Evolutionary conservation across 2,888 invertebrate species (phyloP).

Genomic region (Sesamia inferens): DNA sequence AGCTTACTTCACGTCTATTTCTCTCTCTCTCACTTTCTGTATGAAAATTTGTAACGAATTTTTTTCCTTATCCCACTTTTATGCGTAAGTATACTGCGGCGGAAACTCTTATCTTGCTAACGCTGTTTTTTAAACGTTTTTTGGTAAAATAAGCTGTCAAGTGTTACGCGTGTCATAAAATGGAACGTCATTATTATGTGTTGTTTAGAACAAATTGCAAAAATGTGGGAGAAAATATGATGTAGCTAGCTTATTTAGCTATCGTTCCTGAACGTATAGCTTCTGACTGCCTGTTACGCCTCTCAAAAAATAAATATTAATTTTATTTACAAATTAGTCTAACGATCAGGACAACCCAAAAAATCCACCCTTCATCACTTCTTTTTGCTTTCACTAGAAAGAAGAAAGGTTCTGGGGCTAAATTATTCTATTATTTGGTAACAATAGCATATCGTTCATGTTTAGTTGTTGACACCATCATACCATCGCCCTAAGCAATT

Average conservation of each 20-base stretch:
- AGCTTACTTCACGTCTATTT: too few species aligned
- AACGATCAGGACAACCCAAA: too few species aligned
- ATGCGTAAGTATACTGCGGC: slow-evolving; percentile 30
- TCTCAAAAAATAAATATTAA: neutral
- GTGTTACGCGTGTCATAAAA: slow-evolving; percentile 46
- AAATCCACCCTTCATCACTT: too few species aligned
- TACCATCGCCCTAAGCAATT: too few species aligned
- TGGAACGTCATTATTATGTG: slow-evolving; percentile 39
- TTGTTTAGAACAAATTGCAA: neutral
- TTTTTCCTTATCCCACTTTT: neutral
- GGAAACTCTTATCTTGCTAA: slow-evolving; percentile 55
- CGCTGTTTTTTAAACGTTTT: slow-evolving; percentile 54
- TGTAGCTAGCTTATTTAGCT: neutral
- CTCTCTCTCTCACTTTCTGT: neutral
- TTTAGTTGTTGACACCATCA: too few species aligned
- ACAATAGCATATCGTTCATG: too few species aligned
- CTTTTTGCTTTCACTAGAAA: too few species aligned
- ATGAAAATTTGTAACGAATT: neutral
- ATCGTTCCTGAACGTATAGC: neutral
- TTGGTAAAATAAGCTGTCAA: slow-evolving; percentile 55
- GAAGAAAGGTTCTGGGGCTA: too few species aligned
- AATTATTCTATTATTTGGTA: too few species aligned
- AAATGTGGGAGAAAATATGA: neutral
- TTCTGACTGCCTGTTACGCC: neutral
- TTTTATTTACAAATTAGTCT: neutral